Evolutionary conservation across 1,140 invertebrate species (phyloP).

Genomic region (Sesamia nonagrioides): DNA sequence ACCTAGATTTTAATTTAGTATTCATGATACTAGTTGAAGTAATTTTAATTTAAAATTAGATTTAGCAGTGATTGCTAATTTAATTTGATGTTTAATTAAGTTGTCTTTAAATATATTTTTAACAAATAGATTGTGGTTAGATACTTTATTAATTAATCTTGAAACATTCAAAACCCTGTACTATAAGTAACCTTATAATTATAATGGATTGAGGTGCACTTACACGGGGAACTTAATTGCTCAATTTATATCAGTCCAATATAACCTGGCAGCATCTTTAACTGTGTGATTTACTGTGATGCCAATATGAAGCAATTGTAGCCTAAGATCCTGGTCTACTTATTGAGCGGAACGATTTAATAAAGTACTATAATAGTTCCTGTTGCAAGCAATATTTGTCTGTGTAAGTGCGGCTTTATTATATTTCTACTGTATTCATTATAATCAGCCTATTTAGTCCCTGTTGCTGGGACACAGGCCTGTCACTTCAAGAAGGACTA

Average conservation of each 20-base stretch:
- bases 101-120: neutral
- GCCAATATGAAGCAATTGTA: no score
- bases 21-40: neutral
- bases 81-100: neutral
- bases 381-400: no score
- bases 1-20: constrained; percentile 15
- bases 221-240: neutral
- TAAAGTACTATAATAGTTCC: no score
- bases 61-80: neutral
- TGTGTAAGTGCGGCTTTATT: no score
- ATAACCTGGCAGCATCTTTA: no score
- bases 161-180: neutral
- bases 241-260: neutral
- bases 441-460: no score
- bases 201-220: neutral
- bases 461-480: no score
- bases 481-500: no score
- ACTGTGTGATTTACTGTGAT: no score
- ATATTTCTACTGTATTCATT: no score
- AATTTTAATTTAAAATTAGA: neutral
- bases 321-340: no score
- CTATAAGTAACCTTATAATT: neutral
- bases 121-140: neutral
- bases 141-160: neutral
- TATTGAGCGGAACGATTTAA: no score